Evolutionary conservation across 1,140 invertebrate genomes (phyloP), one percentile per base, ranked within the genome.

Genomic region (Drosophila elegans): DNA sequence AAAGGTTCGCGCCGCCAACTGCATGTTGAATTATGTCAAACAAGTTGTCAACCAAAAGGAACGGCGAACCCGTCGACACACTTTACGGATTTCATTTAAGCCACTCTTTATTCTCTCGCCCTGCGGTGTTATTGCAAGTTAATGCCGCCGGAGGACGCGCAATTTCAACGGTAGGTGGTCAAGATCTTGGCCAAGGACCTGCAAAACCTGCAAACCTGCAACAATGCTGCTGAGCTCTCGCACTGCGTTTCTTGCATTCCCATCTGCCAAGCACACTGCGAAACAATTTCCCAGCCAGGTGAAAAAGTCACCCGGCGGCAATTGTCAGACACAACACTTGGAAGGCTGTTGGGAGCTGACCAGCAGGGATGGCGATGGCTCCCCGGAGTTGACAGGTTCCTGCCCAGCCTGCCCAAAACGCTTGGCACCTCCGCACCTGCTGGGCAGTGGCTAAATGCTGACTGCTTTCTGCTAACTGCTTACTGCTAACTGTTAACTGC

Each of bases 21-120:
- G 61, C 51, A 59, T 86, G 66, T 78, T 82, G 75, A 78, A 88
- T 88, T 86, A 75, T 86, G 82, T 82, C 82, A 82, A 88, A 76
- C 82, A 82, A 82, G 78, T 88, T 88, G 78, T 85, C 82, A 82
- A 51, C 36, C 74, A 51, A 66, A 59, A 59, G 67, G 49, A 52
- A 61, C 16, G 51, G 39, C 45, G 39, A 68, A 39, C 56, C 63
- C 78, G 67, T 63, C 75, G 78, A 78, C 78, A 78, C 74, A 81
- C 78, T 86, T 81, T 72, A 74, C 69, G 57, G 78, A 67, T 86
- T 81, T 60, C 36, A 69, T 67, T 85, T 80, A 68, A 86, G 69
- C 69, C 80, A 69, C 60, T 75, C 69, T 74, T 72, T 67, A 64
- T 77, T 74, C 67, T 61, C 39, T 36, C 44, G 44, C 53, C 45